These are phyloP conservation scores for Drosophila mauritiana DNA, from an alignment of 1,140 invertebrate genomes.

Conservation along the genomic window DNA sequence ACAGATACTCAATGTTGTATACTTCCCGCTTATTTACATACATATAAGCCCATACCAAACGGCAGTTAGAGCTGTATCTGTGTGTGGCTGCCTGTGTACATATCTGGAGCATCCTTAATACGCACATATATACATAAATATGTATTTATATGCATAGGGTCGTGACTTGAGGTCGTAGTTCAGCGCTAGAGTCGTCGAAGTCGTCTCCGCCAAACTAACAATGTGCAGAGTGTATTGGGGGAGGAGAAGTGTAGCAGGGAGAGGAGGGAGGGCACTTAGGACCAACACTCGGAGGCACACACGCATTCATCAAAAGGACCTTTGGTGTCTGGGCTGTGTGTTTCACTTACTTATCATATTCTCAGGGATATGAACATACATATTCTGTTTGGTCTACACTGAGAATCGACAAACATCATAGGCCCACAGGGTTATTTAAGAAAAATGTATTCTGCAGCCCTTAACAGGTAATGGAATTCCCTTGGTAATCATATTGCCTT, in stretches of 20 bases:
- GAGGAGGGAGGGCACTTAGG: conserved; percentile 55
- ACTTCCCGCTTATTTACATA: conserved; percentile 77
- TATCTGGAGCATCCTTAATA: conserved; percentile 66
- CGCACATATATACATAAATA: conserved; percentile 20
- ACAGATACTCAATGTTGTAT: conserved; percentile 62
- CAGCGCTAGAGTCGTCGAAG: conserved; percentile 27
- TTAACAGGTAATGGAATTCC: too few species aligned
- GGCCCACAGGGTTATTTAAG: too few species aligned
- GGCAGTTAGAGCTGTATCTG: conserved; percentile 44
- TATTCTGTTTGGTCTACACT: conserved; percentile 30
- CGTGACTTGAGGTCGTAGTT: conserved; percentile 46
- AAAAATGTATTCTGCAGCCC: too few species aligned
- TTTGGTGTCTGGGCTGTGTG: conserved; percentile 50
- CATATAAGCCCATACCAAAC: conserved; percentile 71
- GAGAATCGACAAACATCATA: background rate
- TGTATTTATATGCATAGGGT: conserved; percentile 54
- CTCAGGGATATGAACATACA: conserved; percentile 2
- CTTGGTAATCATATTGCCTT: too few species aligned
- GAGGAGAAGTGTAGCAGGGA: conserved; percentile 1
- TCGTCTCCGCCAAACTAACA: conserved; percentile 68
- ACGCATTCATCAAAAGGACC: conserved; percentile 41
- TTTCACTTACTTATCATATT: conserved; percentile 68
- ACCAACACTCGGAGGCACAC: conserved; percentile 24
- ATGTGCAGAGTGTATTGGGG: conserved; percentile 42
- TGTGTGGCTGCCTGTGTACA: conserved; percentile 26